Conservation (phyloP, 1,140 invertebrate genomes). For the Babylonia areolata region DNA sequence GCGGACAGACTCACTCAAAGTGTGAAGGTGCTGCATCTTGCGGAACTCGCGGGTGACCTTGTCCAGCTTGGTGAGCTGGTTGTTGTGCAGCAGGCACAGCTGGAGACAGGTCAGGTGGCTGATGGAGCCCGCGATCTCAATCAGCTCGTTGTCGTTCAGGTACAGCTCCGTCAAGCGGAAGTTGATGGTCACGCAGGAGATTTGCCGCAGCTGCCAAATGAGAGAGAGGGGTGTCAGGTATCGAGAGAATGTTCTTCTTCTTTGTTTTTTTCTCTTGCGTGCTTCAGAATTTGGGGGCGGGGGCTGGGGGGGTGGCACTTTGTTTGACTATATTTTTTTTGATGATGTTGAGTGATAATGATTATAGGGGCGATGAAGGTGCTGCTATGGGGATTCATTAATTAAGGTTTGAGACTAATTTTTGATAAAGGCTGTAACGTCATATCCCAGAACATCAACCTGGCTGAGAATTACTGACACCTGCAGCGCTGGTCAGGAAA, state of each 20-base stretch:
- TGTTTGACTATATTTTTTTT: too few relatives aligned
- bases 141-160: slow-evolving; percentile 70
- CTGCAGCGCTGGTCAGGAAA: too few relatives aligned
- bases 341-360: too few relatives aligned
- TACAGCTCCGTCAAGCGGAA: slow-evolving; percentile 67
- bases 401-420: too few relatives aligned
- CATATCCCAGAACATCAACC: too few relatives aligned
- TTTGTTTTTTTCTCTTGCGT: too few relatives aligned
- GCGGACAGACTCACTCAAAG: slow-evolving; percentile 66
- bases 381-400: too few relatives aligned
- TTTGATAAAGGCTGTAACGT: too few relatives aligned
- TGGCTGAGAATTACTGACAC: too few relatives aligned
- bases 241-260: neutral
- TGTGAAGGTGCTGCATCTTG: slow-evolving; percentile 67
- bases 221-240: neutral
- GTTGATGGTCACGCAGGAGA: slow-evolving; percentile 62
- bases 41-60: slow-evolving; percentile 65
- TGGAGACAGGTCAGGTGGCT: slow-evolving; percentile 64
- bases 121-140: slow-evolving; percentile 63
- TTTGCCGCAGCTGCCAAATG: slow-evolving; percentile 54
- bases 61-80: slow-evolving; percentile 71
- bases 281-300: too few relatives aligned
- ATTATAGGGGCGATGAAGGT: too few relatives aligned
- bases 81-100: slow-evolving; percentile 70
- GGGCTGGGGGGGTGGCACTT: neutral